Conservation (phyloP, 1,140 invertebrate species). For the Argopecten irradians region DNA sequence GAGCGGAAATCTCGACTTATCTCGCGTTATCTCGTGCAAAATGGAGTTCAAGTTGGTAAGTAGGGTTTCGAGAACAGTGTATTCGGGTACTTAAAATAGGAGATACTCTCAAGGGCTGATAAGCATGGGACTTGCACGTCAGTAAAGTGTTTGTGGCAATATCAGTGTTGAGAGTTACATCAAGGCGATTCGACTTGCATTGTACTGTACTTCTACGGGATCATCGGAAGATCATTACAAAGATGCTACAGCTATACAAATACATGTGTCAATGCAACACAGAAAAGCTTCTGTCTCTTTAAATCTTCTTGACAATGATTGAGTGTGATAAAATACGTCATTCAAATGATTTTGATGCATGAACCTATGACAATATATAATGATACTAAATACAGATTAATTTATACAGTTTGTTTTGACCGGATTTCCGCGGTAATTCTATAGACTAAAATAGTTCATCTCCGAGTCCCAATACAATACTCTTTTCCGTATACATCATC, state of each 20-base stretch:
- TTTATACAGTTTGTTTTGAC: too few relatives aligned
- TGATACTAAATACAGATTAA: too few relatives aligned
- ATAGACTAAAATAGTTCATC: too few relatives aligned
- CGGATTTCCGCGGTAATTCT: too few relatives aligned
- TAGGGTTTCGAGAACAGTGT: slow-evolving; percentile 9
- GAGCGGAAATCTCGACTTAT: slow-evolving; percentile 8
- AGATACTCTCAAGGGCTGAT: not conserved
- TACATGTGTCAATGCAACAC: not conserved
- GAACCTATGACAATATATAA: too few relatives aligned
- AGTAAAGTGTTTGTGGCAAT: not conserved
- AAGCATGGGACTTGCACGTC: not conserved
- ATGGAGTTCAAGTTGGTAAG: not conserved
- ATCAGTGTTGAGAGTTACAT: not conserved
- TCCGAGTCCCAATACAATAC: too few relatives aligned
- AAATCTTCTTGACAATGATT: not conserved
- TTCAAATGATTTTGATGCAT: too few relatives aligned
- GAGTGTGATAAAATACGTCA: too few relatives aligned
- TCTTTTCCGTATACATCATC: too few relatives aligned
- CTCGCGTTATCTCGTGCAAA: not conserved
- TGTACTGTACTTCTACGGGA: not conserved
- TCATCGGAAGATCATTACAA: not conserved
- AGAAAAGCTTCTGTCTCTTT: not conserved
- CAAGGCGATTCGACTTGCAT: not conserved
- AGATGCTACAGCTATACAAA: not conserved
- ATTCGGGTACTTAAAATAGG: not conserved